Base-by-base conservation (phyloP, 2,888 invertebrate species). In the Ferrisia virgata region DNA sequence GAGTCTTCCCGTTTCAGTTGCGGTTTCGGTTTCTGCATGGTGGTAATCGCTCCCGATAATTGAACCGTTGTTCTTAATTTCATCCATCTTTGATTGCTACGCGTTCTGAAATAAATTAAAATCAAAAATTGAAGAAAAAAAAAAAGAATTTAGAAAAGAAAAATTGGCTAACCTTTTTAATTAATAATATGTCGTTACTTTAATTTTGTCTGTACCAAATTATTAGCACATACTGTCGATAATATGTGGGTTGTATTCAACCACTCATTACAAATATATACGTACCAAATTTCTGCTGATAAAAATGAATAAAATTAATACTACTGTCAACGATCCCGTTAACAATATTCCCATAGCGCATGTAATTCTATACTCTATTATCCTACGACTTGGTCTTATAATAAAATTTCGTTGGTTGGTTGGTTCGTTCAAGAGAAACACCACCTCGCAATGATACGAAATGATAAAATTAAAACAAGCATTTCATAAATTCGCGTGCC, bases 21-120 rank as follows among this genome's bases (percentile, higher is more conserved):
- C 85, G 95, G 94, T 89, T 96, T 96, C 13, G 86, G 82, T 91
- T 95, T 95, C 90, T 95, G 95, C 86, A 93, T 92, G 84, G 91
- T 90, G 80, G 91, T 87, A 88, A 94, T 94, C 83, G 96, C 96
- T 86, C 95, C 95, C 87, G 96, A 95, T 88, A 96, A 91, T 90
- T 96, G 96, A 87, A 96, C 96, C 79, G 97, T 97, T 84, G 96
- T 96, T 87, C 97, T 92, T 86, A 98, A 91, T 90, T 98, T 97
- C 94, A 96, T 95, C 96, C 98, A 98, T 90, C 97, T 92, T 89
- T 97, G 95, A 90, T 96, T 97, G 88, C 96, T 95, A 89, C 95
- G 95, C 88, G 95, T 95, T 92, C 96, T 96, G 92, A 15, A 64
- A 64, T 28, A 1, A 64, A 64, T n/a, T n/a, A n/a, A n/a, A n/a